Conservation (phyloP, 2,888 invertebrate species). For the Digitonthophagus gazella region DNA sequence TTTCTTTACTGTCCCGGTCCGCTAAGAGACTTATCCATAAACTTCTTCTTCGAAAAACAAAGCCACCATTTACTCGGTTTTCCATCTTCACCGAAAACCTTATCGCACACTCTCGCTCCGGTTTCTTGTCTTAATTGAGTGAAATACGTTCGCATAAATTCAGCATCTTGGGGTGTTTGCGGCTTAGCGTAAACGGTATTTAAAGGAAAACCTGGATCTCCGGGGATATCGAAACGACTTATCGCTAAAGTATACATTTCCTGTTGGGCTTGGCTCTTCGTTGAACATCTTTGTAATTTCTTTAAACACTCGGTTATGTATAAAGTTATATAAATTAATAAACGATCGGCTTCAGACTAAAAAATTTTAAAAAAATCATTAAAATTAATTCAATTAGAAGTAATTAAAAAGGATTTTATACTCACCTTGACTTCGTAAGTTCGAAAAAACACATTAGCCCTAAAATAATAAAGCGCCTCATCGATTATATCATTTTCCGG, state of each 20-base stretch:
- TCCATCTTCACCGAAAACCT: constrained; percentile 89
- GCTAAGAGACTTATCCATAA: constrained; percentile 97
- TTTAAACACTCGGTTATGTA: constrained; percentile 98
- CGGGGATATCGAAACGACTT: constrained; percentile 94
- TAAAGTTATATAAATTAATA: constrained; percentile 94
- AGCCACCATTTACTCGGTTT: constrained; percentile 99
- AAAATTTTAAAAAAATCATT: constrained; percentile 42
- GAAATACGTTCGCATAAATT: constrained; percentile 88
- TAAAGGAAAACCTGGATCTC: constrained; percentile 90
- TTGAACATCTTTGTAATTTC: constrained; percentile 86
- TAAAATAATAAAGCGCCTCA: constrained; percentile 95
- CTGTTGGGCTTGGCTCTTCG: constrained; percentile 84
- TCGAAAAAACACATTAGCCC: constrained; percentile 98
- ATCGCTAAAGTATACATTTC: constrained; percentile 97
- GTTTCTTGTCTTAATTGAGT: constrained; percentile 95
- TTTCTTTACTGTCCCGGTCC: constrained; percentile 74
- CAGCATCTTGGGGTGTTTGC: constrained; percentile 72
- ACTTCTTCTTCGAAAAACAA: constrained; percentile 98
- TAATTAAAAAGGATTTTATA: constrained; percentile 2
- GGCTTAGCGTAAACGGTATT: constrained; percentile 95
- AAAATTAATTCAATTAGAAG: background rate
- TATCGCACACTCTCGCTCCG: constrained; percentile 86
- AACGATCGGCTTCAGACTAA: constrained; percentile 93
- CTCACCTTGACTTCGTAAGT: constrained; percentile 96
- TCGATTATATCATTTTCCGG: constrained; percentile 85